Evolutionary conservation across 2,113 vertebrate species (phyloP).

Genomic region (Cyanocitta stelleri): DNA sequence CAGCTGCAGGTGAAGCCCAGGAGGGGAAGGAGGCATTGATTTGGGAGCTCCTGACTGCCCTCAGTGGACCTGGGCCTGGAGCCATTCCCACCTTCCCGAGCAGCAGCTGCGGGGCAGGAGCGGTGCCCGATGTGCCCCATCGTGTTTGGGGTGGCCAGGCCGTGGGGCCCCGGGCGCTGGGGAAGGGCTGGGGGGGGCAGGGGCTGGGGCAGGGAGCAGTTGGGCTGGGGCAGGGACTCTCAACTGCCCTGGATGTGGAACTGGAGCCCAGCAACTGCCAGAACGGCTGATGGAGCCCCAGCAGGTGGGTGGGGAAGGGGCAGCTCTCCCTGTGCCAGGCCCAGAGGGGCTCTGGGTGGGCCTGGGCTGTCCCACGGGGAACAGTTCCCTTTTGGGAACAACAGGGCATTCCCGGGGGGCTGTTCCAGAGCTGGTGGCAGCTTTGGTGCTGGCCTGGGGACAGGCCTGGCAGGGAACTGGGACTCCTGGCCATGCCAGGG

Average conservation of each 20-base stretch:
- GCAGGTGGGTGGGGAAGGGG: not conserved
- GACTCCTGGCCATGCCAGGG: not conserved
- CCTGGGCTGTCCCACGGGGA: rapidly evolving
- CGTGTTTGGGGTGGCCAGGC: not conserved
- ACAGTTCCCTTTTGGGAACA: not conserved
- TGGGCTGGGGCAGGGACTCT: not conserved
- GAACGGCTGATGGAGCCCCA: not conserved
- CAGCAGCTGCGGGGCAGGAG: slow-evolving; percentile 13
- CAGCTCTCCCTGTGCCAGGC: not conserved
- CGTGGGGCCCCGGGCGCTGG: not conserved
- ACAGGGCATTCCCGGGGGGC: not conserved
- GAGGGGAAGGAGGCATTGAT: not conserved
- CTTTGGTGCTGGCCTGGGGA: not conserved
- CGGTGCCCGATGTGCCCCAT: not conserved
- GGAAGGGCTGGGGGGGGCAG: no score
- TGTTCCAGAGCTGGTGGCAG: not conserved
- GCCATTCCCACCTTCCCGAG: slow-evolving; percentile 16
- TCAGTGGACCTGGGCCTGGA: not conserved
- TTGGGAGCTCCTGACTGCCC: not conserved
- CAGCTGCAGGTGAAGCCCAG: not conserved
- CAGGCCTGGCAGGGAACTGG: not conserved
- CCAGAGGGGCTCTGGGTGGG: no score
- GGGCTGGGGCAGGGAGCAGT: not conserved
- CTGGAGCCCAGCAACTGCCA: not conserved
- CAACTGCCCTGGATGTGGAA: not conserved